Base-by-base conservation (phyloP, 2,888 invertebrate species). In the Nomada flava region DNA sequence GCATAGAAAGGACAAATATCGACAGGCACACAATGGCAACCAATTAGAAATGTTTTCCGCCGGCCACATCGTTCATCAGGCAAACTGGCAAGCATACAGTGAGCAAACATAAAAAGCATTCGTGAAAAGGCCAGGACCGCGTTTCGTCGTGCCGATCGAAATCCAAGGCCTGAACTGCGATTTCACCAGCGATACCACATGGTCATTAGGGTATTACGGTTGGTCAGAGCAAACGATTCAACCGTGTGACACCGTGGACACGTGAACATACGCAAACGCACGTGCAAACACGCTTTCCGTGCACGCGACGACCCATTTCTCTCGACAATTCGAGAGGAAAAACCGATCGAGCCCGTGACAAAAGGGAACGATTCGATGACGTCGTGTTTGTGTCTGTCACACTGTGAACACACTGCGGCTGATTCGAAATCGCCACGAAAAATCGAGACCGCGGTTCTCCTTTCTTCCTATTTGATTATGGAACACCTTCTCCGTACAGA, bases 271-370 rank as follows among this genome's bases (percentile, higher is more conserved):
- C 64, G 64, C 50, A 29, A 42, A 50, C 53, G 53, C 44, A 55
- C 52, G 71, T 65, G 53, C 59, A 70, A 44, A 71, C 65, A 63
- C 55, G 55, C 53, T 44, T 53, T 11, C 42, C 18, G 53, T 42
- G 29, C 57, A 65, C 52, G 79, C 59, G 63, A 64, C 76, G 83
- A 88, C 85, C 86, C 84, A 87, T 88, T 90, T 90, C 86, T 85
- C 81, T 74, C 72, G 74, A 82, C 80, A 63, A 79, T 85, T 84
- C 83, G 76, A 53, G 69, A 59, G 65, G 80, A 73, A 76, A 82
- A 86, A 85, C 78, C 83, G 83, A 88, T 85, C 83, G 80, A 26
- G 67, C 36, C 26, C 11, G 52, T 69, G 76, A 86, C 83, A 89
- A 88, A 89, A 82, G 82, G 69, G 52, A 77, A 60, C 79, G 85